These are phyloP conservation scores for Lasioglossum malachurum DNA, from an alignment of 2,888 invertebrate species.

Conservation along the genomic window DNA sequence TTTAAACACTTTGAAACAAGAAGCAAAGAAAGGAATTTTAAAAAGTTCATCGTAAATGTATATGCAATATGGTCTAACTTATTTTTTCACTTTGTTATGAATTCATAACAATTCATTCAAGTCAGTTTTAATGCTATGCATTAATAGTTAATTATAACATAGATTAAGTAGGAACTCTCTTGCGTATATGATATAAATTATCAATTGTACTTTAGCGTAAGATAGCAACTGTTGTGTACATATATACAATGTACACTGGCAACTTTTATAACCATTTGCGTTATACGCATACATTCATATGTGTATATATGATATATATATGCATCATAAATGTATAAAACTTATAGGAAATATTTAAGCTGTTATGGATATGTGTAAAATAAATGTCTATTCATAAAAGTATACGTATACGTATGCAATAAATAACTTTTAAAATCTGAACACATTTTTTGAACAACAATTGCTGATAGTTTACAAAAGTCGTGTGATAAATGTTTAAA, in stretches of 20 bases:
- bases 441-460: constrained; percentile 10
- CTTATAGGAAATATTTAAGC: constrained; percentile 25
- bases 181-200: constrained; percentile 27
- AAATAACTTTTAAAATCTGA: constrained; percentile 19
- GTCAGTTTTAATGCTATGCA: constrained; percentile 52
- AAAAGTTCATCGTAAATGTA: constrained; percentile 33
- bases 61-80: constrained; percentile 43
- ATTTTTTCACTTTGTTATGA: constrained; percentile 55
- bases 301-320: constrained; percentile 9
- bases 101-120: constrained; percentile 46
- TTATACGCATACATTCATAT: background rate
- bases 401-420: constrained; percentile 42
- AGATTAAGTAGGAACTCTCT: constrained; percentile 24
- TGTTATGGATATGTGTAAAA: constrained; percentile 49
- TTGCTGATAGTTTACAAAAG: constrained; percentile 5
- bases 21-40: constrained; percentile 2
- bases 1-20: constrained; percentile 7
- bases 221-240: constrained; percentile 20
- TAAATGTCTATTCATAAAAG: constrained; percentile 47
- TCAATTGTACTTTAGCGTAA: constrained; percentile 16
- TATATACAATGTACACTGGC: constrained; percentile 41
- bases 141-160: constrained; percentile 41
- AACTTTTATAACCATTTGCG: constrained; percentile 35
- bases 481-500: background rate
- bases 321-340: constrained; percentile 7